Evolutionary conservation across 2,797 vertebrate genomes (phyloP), one percentile per base, ranked within the genome.

Genomic region (Rhinoraja longicauda): DNA sequence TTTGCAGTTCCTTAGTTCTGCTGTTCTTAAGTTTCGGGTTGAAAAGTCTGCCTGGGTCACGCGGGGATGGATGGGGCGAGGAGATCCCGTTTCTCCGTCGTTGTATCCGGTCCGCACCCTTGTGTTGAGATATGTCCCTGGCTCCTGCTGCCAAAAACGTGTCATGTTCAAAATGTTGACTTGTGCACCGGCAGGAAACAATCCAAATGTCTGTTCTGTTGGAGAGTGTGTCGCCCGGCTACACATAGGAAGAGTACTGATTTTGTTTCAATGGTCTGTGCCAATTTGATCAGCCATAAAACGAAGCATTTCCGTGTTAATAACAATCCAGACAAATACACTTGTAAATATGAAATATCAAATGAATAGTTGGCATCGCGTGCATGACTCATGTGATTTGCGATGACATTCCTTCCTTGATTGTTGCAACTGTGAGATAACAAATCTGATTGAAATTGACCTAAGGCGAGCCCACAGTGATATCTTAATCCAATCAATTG

Each of bases 401-500:
- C 67, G 17, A 88, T 24, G 62, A 36, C 62, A 67, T 88, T 36
- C 62, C n/a, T 88, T 21, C 59, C 62, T 67, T 88, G 62, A 88
- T 67, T 9, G n/a, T 67, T 67, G 62, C 67, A 88, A 88, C 84
- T 19, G 67, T 21, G 59, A 67, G 62, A n/a, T 84, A 36, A n/a
- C 17, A 88, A 36, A 32, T n/a, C 84, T 67, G 62, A 88, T 88
- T 67, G 84, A 88, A 64, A 88, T 64, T 88, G 84, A 88, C 84
- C 59, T 88, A 67, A 67, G 67, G 21, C 62, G 88, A 88, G 19
- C 84, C 62, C 84, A 88, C 59, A 67, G 84, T 88, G 84, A 88
- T 88, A 88, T 88, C 84, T 67, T 88, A 88, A 88, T 88, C 84
- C n/a, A 88, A 67, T 88, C 84, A 88, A 88, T 24, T 67, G 59